Base-by-base conservation (phyloP, 2,888 invertebrate genomes). In the Drosophila sordidula region DNA sequence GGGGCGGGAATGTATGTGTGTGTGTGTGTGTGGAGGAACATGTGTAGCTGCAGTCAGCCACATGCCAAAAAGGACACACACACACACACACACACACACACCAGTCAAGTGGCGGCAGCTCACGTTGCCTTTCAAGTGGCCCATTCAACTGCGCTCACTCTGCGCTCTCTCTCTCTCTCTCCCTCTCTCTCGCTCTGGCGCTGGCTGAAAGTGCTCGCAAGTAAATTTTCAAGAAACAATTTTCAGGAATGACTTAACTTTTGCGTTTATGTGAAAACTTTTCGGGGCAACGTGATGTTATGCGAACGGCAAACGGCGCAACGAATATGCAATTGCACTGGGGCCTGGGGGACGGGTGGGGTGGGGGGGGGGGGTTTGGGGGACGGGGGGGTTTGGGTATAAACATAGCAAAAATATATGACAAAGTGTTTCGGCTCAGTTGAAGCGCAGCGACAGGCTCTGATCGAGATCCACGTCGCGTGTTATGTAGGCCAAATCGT, bases 181-280 rank as follows among this genome's bases (percentile, higher is more conserved):
- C 14, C 6, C n/a, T 3, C 38, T 14, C 38, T 6, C 29, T 29
- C 29, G 2, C 9, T 44, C 25, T 12, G 34, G 18, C 16, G 11
- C 18, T 16, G 14, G 41, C 41, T 32, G 69, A 84, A 82, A 29
- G 84, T 83, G 76, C 76, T 74, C 67, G 83, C 66, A 75, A 86
- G 84, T 84, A 84, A 84, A 78, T 84, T 86, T 86, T 83, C 74
- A 86, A 86, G 87, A 84, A 84, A 84, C 84, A 84, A 84, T 84
- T 84, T 84, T 84, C 87, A 86, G 84, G 80, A 86, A 84, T 84
- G 84, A 84, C 84, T 84, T 86, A 84, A 84, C 84, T 84, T 84
- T 84, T 86, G 87, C 84, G 87, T 86, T 84, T 84, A 84, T 84
- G 87, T 83, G 84, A 86, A 84, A 84, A 84, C 70, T 84, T 81